Evolutionary conservation across 35 echinoderm and acorn worm species (phyloP), one percentile per base, ranked within the genome.

Genomic region (Anneissia japonica): DNA sequence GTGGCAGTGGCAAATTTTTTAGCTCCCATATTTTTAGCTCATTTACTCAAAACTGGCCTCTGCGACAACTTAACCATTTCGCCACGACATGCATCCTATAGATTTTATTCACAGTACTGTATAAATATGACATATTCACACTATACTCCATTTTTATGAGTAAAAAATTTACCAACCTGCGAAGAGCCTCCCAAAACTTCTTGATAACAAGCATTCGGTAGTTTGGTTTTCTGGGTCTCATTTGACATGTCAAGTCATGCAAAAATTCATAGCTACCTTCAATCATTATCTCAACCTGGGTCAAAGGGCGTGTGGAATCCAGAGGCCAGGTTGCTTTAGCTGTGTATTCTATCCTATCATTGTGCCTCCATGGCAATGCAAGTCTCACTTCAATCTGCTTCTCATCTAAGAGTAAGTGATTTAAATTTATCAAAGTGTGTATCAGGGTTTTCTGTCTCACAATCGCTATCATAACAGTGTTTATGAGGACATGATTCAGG

Each of bases 231-330:
- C 38, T 72, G 43, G 85, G 90, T 74, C 91, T 93, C 64, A 89
- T 82, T 7, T 89, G 88, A 75, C 95, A 98, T 0, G 85, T 98
- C 77, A 98, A 77, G 77, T 98, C 95, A 87, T 89, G 91, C 3
- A 98, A 82, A 79, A 98, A 98, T 64, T 98, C 91, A 75, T 98
- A 98, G 37, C 89, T 98, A 1, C 95, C 95, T 75, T 98, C 95
- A 89, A 98, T 98, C 37, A 93, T 90, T 26, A 98, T 88, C 45
- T 98, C 95, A 32, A 98, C 83, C 36, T 86, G 74, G 35, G 95
- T 98, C 29, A 91, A 77, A 38, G 84, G 89, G 34, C 90, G 91
- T 72, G 31, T 76, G 72, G 34, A 51, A 89, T 84, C 14, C 2
- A 64, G 83, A 17, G 91, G 91, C 96, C 96, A 99, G 46, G 86